Conservation (phyloP, 92 coral and sea anemone genomes). For the Parazoanthus atlanticus region DNA sequence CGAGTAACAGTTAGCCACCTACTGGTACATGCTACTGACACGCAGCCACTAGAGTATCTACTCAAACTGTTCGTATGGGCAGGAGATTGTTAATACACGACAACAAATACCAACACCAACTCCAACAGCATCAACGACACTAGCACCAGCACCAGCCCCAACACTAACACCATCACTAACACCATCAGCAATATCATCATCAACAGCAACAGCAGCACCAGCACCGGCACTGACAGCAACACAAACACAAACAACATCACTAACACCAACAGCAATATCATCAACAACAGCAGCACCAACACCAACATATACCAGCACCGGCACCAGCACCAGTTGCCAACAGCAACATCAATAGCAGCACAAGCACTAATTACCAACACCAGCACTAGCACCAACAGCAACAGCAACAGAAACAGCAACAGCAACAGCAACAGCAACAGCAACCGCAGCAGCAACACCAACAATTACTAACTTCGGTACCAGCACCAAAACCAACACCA, state of each 20-base stretch:
- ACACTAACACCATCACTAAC: neutral
- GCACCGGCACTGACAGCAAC: neutral
- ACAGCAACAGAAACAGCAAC: neutral
- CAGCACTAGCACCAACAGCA: neutral
- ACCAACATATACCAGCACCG: neutral
- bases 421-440: neutral
- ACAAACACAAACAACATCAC: neutral
- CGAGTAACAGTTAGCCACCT: neutral
- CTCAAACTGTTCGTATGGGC: too few relatives aligned
- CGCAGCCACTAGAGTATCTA: neutral
- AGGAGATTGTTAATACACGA: too few relatives aligned
- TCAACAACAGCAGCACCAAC: neutral
- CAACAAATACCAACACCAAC: neutral
- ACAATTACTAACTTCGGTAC: neutral
- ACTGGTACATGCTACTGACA: too few relatives aligned
- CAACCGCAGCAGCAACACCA: neutral
- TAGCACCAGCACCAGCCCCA: neutral
- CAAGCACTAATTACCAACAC: neutral
- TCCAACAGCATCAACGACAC: neutral
- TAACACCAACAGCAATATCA: neutral
- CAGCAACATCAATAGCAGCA: too few relatives aligned
- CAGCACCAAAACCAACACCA: neutral
- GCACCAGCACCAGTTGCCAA: neutral
- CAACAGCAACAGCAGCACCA: conserved; percentile 2
- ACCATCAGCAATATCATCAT: neutral